A percentile compares a stretch with the other conserved stretches of the same genome.
Conservation (phyloP, 2,113 vertebrate genomes). For the Amazona guildingii region DNA sequence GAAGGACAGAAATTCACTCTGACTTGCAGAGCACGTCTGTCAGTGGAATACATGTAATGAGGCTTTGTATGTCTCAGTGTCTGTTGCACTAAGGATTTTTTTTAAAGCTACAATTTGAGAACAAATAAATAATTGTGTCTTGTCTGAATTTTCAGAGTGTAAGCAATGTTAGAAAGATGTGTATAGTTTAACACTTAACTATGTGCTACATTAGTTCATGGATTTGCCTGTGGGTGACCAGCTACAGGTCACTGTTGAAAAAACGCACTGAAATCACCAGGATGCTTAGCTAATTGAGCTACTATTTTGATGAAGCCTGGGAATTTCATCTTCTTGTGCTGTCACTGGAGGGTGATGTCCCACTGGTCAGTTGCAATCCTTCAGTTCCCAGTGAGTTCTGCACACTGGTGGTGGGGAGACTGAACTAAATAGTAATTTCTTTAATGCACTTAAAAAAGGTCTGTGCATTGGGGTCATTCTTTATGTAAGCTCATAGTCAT, state of each 20-base stretch:
- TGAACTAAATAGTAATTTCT: no score
- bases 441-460: background rate
- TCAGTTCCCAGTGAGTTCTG: background rate
- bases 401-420: background rate
- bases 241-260: background rate
- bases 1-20: background rate
- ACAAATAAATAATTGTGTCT: background rate
- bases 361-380: background rate
- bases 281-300: background rate
- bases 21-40: background rate
- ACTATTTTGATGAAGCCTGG: background rate
- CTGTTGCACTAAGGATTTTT: background rate
- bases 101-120: background rate
- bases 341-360: background rate
- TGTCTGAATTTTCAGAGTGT: background rate
- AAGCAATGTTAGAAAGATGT: background rate
- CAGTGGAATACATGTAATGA: background rate
- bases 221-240: background rate
- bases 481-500: background rate
- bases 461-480: background rate
- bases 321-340: background rate
- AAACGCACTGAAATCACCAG: background rate
- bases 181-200: background rate
- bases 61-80: background rate
- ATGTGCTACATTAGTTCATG: background rate